Evolutionary conservation across 2,797 vertebrate species (phyloP), one percentile per base, ranked within the genome.

Genomic region (Enoplosus armatus): DNA sequence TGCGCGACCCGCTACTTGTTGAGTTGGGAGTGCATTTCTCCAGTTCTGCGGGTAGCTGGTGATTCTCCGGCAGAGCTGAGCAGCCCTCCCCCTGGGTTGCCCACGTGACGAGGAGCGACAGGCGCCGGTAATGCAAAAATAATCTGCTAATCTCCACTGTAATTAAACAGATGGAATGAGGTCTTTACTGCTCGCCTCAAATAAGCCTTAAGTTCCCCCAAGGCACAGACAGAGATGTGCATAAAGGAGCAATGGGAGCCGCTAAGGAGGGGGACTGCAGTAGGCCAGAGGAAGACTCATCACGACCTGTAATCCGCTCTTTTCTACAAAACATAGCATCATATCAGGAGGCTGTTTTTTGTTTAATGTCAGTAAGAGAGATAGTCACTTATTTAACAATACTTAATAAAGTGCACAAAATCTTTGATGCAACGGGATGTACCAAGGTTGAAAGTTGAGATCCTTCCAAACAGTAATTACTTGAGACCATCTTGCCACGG

Each of bases 121-220:
- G 91, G 91, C 89, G 35, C 84, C 59, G 82, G 87, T 94, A 94
- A 95, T 94, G 92, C 94, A 94, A 91, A 94, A 92, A 94, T 95
- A 95, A 95, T 95, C 94, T 92, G 89, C 82, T 95, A 94, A 94
- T 94, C 94, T 94, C 85, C 89, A 84, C 91, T 92, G 85, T 94
- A 95, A 96, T 95, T 95, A 94, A 95, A 95, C 94, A 96, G 94
- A 94, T 95, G 94, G 94, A 94, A 93, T 85, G 79, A 92, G 90
- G 92, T 91, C 91, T 95, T 93, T 92, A 89, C 90, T 90, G 79
- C 86, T 80, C 59, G 71, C 83, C 86, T 90, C 73, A 82, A 92
- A 91, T 93, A 92, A 90, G 83, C 86, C 88, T 77, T 58, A 70
- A 82, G 48, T 88, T 87, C 45, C 87, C 84, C 47, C 61, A 74